Conservation (phyloP, 2,113 vertebrate species). For the Equus przewalskii region DNA sequence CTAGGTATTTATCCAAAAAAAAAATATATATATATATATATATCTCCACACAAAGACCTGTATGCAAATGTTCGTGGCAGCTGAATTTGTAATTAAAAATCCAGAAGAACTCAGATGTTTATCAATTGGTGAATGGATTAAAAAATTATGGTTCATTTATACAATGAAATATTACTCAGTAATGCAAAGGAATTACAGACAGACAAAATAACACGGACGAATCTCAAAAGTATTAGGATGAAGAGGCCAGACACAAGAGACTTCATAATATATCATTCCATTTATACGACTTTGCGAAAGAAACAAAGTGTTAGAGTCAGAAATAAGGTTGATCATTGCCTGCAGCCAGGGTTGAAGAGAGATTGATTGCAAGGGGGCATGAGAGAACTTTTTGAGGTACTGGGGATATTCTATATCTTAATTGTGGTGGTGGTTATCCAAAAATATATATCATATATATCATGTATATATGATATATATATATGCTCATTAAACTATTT, state of each 20-base stretch:
- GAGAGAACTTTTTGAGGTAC: neutral
- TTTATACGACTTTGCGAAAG: neutral
- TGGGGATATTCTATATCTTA: neutral
- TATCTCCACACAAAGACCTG: neutral
- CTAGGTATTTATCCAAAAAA: neutral
- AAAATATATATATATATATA: neutral
- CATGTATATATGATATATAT: too few relatives aligned
- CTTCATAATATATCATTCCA: neutral
- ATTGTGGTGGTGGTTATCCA: neutral
- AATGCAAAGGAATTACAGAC: neutral
- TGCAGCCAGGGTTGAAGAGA: neutral
- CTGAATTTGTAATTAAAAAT: neutral
- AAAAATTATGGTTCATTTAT: neutral
- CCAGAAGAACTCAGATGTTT: neutral
- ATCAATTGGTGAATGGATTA: neutral
- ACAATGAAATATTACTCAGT: neutral
- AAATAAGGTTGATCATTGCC: neutral
- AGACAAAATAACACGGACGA: neutral
- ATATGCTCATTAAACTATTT: neutral
- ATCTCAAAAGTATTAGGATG: neutral
- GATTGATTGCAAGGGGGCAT: neutral
- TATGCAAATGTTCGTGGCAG: neutral
- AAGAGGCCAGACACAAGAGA: neutral
- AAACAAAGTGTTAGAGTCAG: neutral
- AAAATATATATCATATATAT: neutral